These are phyloP conservation scores for Trididemnum clinides DNA, from an alignment of 23 tunicate species.

Conservation along the genomic window DNA sequence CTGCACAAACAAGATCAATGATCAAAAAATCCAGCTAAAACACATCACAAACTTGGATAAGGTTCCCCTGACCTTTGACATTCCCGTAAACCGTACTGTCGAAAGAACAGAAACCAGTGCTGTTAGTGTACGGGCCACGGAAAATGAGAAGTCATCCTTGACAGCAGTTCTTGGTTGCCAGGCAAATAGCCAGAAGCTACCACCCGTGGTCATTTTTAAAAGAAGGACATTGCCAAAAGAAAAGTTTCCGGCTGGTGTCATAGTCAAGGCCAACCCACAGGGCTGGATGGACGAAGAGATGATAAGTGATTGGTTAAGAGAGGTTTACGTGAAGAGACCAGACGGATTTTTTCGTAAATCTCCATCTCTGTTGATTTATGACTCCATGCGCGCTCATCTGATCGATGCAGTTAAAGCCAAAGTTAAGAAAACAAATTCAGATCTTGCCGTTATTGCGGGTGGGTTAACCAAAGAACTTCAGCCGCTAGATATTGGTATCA, in stretches of 20 bases:
- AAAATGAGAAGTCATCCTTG: constrained; percentile 57
- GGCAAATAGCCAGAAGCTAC: constrained; percentile 55
- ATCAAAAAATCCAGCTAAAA: constrained; percentile 47
- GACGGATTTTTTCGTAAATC: constrained; percentile 55
- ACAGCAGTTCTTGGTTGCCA: constrained; percentile 57
- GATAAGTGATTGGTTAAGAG: constrained; percentile 62
- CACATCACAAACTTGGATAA: constrained; percentile 61
- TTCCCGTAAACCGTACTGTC: constrained; percentile 56
- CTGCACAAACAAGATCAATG: constrained; percentile 52
- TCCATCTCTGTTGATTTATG: constrained; percentile 46
- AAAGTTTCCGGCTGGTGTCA: constrained; percentile 61
- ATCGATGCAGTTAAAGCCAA: constrained; percentile 54
- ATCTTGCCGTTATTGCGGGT: constrained; percentile 58
- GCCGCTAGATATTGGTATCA: constrained; percentile 71
- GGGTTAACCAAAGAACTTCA: constrained; percentile 66
- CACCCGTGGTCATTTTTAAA: constrained; percentile 54
- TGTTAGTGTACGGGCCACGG: constrained; percentile 55
- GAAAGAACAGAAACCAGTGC: constrained; percentile 55
- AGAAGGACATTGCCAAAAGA: constrained; percentile 49
- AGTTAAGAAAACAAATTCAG: constrained; percentile 60
- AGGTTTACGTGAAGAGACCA: constrained; percentile 57
- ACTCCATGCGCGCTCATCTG: constrained; percentile 56
- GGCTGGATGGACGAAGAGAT: constrained; percentile 67
- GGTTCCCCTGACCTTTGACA: constrained; percentile 76
- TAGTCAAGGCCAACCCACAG: constrained; percentile 61